phyloP scores from a whole-genome alignment of 2,113 vertebrate species.

The Lophotis ruficrista region DNA sequence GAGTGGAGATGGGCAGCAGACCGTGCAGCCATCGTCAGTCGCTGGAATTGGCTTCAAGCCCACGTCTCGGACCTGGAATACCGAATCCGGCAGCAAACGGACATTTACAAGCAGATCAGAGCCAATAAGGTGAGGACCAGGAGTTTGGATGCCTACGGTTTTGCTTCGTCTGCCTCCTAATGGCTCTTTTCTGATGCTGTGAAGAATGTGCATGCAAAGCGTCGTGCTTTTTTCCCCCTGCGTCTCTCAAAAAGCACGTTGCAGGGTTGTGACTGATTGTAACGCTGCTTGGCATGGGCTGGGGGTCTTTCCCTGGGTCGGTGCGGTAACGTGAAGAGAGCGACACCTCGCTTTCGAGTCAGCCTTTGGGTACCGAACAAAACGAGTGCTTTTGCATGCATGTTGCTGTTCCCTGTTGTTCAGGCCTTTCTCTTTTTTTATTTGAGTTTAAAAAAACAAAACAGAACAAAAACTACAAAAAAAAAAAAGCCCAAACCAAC shows the following conservation, averaged over 20 bases:
- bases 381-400: not conserved
- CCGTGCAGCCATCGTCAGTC: slow-evolving; percentile 94
- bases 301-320: not conserved
- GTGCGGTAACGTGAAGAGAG: rapidly evolving
- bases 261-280: not conserved
- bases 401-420: not conserved
- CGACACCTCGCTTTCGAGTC: not conserved
- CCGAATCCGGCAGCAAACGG: slow-evolving; percentile 96
- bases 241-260: not conserved
- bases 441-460: not conserved
- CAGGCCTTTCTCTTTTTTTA: not conserved
- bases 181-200: not conserved
- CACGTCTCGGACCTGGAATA: slow-evolving; percentile 99
- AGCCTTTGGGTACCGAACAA: not conserved
- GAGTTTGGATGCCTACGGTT: rapidly evolving
- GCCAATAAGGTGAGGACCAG: slow-evolving; percentile 86
- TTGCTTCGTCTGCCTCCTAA: not conserved
- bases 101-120: slow-evolving; percentile 96
- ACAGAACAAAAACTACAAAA: too few species aligned
- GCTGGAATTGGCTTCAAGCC: slow-evolving; percentile 99
- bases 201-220: rapidly evolving
- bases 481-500: not conserved
- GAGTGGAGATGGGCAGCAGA: slow-evolving; percentile 95
- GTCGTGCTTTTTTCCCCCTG: not conserved
- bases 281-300: not conserved